phyloP scores from a whole-genome alignment of 64 coral and sea anemone genomes.

The Stichodactyla mertensii region DNA sequence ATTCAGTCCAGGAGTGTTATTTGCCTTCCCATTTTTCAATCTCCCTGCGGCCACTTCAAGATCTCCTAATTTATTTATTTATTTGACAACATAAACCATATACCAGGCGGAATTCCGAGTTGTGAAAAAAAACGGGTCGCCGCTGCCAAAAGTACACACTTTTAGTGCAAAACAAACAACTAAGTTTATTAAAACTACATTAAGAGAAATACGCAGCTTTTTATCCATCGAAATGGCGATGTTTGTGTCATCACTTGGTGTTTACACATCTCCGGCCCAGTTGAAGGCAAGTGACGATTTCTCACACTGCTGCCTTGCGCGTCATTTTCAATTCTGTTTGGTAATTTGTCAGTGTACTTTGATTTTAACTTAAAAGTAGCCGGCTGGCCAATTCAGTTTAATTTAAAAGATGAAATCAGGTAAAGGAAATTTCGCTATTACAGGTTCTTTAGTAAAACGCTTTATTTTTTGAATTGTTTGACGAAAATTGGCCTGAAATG shows the following conservation, averaged over 20 bases:
- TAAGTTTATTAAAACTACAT: constrained; percentile 7
- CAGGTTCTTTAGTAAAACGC: background rate
- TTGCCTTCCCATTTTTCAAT: no score
- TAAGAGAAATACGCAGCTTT: background rate
- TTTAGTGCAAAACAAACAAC: background rate
- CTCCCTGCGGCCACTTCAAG: background rate
- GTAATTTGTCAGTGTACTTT: background rate
- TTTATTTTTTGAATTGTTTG: background rate
- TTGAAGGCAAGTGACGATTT: background rate
- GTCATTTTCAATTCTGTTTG: background rate
- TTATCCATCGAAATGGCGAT: background rate
- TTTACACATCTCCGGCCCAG: background rate
- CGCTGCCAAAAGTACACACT: background rate
- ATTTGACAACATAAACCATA: background rate
- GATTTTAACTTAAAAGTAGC: background rate
- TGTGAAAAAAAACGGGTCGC: background rate
- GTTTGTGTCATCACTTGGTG: background rate
- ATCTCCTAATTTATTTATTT: background rate
- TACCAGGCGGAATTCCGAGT: background rate
- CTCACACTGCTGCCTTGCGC: background rate
- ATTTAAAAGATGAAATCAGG: background rate
- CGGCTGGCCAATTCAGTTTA: background rate
- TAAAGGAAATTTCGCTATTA: background rate
- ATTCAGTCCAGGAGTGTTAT: no score
- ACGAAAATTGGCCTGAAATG: background rate